Conservation (phyloP, 1,140 invertebrate species). For the Atta colombica region DNA sequence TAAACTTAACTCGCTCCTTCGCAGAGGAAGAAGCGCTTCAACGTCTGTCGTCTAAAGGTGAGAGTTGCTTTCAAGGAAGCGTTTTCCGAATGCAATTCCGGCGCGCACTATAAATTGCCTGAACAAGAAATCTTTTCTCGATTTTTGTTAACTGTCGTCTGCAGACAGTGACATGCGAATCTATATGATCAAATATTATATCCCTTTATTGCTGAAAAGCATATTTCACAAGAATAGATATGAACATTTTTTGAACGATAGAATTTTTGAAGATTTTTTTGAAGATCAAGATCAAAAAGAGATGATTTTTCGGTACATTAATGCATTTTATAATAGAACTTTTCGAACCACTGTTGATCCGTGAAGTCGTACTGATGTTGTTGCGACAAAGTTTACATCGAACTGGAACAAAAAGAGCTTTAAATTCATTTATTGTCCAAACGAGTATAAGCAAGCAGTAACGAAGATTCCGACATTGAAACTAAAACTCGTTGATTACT, state of each 20-base stretch:
- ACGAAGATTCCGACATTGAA: conserved; percentile 24
- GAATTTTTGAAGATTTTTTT: no score
- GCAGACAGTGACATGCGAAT: background rate
- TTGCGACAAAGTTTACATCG: conserved; percentile 27
- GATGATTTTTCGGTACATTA: background rate
- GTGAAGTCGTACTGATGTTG: background rate
- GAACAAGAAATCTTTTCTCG: background rate
- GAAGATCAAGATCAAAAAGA: background rate
- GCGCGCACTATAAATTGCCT: background rate
- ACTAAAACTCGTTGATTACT: conserved; percentile 51
- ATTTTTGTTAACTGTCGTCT: conserved; percentile 5
- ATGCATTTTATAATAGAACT: background rate
- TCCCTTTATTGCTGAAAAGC: background rate
- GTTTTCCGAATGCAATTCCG: conserved; percentile 19
- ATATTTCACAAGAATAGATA: background rate
- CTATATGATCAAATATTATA: background rate
- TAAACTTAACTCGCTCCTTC: conserved; percentile 20
- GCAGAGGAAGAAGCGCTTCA: background rate
- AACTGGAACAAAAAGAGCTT: background rate
- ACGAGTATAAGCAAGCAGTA: conserved; percentile 28
- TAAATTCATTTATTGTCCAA: conserved; percentile 35
- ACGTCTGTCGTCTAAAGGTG: background rate
- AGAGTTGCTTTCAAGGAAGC: background rate
- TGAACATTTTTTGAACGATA: background rate
- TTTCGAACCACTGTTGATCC: background rate